A percentile compares a stretch with the other conserved stretches of the same genome.
These are phyloP conservation scores for Camponotus floridanus DNA, from an alignment of 1,140 invertebrate genomes.

Conservation along the genomic window DNA sequence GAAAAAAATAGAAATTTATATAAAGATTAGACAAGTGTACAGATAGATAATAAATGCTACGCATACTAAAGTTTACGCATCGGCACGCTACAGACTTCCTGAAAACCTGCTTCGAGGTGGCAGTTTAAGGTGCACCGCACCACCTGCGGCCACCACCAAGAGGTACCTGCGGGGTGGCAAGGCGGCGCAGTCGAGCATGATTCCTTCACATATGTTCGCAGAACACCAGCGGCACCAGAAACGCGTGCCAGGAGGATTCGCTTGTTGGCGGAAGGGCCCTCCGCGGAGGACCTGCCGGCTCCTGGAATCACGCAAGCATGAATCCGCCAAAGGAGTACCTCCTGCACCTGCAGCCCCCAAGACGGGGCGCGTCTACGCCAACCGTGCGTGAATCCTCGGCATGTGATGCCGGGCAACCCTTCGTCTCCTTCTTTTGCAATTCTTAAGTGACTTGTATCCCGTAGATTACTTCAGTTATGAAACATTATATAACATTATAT, in stretches of 20 bases:
- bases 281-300: slow-evolving; percentile 75
- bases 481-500: neutral
- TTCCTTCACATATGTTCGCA: slow-evolving; percentile 82
- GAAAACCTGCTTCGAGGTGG: slow-evolving; percentile 69
- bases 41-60: neutral
- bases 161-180: slow-evolving; percentile 82
- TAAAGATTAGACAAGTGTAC: neutral
- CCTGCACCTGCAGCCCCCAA: slow-evolving; percentile 85
- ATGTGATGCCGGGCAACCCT: slow-evolving; percentile 73
- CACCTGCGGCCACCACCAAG: slow-evolving; percentile 80
- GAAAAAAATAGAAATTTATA: neutral
- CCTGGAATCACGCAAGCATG: slow-evolving; percentile 83
- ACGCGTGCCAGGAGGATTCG: slow-evolving; percentile 71
- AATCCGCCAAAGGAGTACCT: slow-evolving; percentile 81
- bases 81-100: neutral
- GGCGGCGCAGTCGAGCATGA: slow-evolving; percentile 78
- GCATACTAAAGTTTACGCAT: neutral
- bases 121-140: slow-evolving; percentile 76
- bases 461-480: neutral
- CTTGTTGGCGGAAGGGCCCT: slow-evolving; percentile 20
- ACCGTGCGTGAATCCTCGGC: slow-evolving; percentile 77
- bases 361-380: slow-evolving; percentile 73
- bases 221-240: slow-evolving; percentile 63
- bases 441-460: neutral
- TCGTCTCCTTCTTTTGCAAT: slow-evolving; percentile 6